Percentiles rank a stretch among this genome's conserved stretches.
These are phyloP conservation scores for Drosophila varians DNA, from an alignment of 1,140 invertebrate species.

Conservation along the genomic window DNA sequence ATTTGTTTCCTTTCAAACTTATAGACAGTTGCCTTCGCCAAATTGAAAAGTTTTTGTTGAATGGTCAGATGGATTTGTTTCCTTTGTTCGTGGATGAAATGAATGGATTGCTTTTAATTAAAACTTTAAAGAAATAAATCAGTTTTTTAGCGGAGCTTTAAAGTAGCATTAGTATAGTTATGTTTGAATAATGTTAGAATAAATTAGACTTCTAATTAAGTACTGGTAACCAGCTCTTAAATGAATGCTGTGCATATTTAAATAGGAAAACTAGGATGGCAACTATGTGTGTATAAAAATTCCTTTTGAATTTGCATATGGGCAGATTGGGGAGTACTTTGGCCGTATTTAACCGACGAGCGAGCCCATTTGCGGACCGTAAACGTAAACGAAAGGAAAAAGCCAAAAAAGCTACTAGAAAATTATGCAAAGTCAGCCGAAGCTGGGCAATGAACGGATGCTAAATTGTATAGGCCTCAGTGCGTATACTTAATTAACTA, in stretches of 20 bases:
- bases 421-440: slow-evolving; percentile 77
- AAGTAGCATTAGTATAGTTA: too few species aligned
- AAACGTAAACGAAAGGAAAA: slow-evolving; percentile 14
- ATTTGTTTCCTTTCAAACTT: slow-evolving; percentile 33
- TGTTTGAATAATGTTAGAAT: slow-evolving; percentile 27
- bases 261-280: slow-evolving; percentile 32
- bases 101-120: slow-evolving; percentile 29
- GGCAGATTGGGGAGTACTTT: slow-evolving; percentile 35
- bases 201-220: slow-evolving; percentile 27
- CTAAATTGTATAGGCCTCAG: slow-evolving; percentile 53
- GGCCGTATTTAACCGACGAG: slow-evolving; percentile 59
- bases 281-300: slow-evolving; percentile 23
- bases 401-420: slow-evolving; percentile 46
- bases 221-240: slow-evolving; percentile 9
- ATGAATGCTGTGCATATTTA: slow-evolving; percentile 21
- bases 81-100: neutral
- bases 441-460: slow-evolving; percentile 45
- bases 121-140: slow-evolving; percentile 25
- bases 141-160: too few species aligned
- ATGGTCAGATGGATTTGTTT: neutral
- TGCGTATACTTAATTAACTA: slow-evolving; percentile 78
- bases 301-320: slow-evolving; percentile 73
- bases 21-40: slow-evolving; percentile 46
- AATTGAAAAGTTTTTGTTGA: slow-evolving; percentile 57
- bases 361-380: slow-evolving; percentile 47